Percentiles rank a stretch among this genome's conserved stretches.
Evolutionary conservation across 2,797 vertebrate genomes (phyloP).

Genomic region (Muscicapa comitata): DNA sequence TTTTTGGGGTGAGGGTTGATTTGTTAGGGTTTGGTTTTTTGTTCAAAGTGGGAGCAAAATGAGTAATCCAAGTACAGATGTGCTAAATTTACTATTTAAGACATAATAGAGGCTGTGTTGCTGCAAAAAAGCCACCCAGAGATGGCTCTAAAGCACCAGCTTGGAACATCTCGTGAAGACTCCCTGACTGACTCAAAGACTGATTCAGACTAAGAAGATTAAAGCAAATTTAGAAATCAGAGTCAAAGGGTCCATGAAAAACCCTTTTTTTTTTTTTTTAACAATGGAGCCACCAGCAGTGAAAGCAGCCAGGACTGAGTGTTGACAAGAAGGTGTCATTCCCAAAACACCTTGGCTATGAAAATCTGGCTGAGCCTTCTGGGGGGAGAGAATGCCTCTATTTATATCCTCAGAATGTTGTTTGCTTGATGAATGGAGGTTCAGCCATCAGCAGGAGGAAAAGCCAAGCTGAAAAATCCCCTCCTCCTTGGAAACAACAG

Average conservation of each 20-base stretch:
- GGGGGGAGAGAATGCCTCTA: background rate
- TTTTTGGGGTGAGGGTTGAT: background rate
- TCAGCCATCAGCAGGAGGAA: background rate
- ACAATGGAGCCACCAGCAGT: background rate
- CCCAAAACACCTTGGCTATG: background rate
- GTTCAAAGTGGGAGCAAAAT: background rate
- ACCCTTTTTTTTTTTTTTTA: background rate
- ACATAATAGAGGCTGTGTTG: background rate
- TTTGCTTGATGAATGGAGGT: background rate
- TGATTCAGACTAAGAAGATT: background rate
- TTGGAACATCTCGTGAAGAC: background rate
- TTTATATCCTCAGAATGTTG: background rate
- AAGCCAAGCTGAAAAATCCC: background rate
- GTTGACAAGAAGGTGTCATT: background rate
- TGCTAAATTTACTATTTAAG: background rate
- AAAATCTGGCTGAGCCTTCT: background rate
- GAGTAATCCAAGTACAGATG: background rate
- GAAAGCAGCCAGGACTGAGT: background rate
- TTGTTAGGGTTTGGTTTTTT: background rate
- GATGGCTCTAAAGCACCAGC: slow-evolving; percentile 17
- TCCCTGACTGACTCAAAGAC: background rate
- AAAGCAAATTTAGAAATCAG: background rate
- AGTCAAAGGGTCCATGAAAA: background rate
- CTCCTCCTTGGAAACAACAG: background rate
- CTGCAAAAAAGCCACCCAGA: slow-evolving; percentile 6